Base-by-base conservation (phyloP, 2,797 vertebrate species). In the Sebastes aleutianus region DNA sequence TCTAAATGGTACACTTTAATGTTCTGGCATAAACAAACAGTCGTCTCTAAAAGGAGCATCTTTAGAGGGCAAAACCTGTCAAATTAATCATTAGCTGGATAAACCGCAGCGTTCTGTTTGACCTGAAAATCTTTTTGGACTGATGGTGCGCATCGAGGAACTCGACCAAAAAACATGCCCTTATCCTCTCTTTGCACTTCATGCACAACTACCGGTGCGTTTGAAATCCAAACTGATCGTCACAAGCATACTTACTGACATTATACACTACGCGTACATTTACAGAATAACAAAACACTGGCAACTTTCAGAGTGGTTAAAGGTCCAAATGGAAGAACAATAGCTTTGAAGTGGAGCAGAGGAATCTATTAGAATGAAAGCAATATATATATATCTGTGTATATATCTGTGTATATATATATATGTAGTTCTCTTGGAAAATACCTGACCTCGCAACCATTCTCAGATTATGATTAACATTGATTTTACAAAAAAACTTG, bases 101-200 rank as follows among this genome's bases (percentile, higher is more conserved):
- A 85, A 91, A 89, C 80, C 72, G 6, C 73, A 9, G 22, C 8
- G 76, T 86, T 86, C 34, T 87, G 89, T 95, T 89, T 92, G 93
- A 95, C 89, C 92, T 85, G 80, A 90, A 85, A 90, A 88, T 91
- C 89, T 91, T 94, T 94, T 91, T 83, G 89, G 92, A 88, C 91
- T 91, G 93, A 84, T 91, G 93, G 89, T 95, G 95, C 93, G 90
- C 82, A 82, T 91, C 91, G 85, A 93, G 92, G 85, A 90, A 80
- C 90, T 85, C 86, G 77, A 91, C 93, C 91, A 93, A 92, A 91
- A 92, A 92, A 91, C 88, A 87, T 66, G 73, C 88, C 90, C 91
- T 94, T 91, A 91, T 93, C 91, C 91, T 90, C 76, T 91, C 90
- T 95, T 91, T 89, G 91, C 87, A 91, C 91, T 95, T 94, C 94